phyloP scores from a whole-genome alignment of 2,797 vertebrate species.

The Phoeniculus purpureus region DNA sequence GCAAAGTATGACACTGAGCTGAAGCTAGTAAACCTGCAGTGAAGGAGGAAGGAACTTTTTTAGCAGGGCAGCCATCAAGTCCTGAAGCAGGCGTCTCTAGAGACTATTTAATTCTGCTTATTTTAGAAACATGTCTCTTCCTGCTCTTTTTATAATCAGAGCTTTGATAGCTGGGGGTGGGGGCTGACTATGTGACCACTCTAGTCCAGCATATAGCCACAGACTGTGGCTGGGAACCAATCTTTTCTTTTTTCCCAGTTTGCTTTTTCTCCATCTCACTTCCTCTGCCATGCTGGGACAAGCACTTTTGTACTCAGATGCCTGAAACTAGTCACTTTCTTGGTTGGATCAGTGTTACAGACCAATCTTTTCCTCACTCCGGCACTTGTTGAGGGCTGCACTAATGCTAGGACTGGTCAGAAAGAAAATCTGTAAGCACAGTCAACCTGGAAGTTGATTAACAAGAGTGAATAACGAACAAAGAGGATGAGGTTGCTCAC shows the following conservation, averaged over 20 bases:
- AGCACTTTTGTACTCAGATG: not conserved
- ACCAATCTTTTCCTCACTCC: not conserved
- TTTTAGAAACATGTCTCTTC: conserved; percentile 50
- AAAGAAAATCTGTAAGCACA: not conserved
- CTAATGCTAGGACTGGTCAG: not conserved
- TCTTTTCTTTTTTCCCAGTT: not conserved
- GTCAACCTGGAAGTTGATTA: not conserved
- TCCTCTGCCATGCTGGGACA: not conserved
- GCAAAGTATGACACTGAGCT: not conserved
- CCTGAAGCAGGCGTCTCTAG: not conserved
- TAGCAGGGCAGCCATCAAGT: not conserved
- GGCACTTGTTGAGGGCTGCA: not conserved
- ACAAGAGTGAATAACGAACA: not conserved
- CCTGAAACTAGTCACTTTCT: not conserved
- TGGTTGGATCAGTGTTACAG: not conserved
- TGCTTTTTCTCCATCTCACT: not conserved
- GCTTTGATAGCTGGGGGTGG: not conserved
- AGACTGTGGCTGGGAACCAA: not conserved
- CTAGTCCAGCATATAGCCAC: not conserved
- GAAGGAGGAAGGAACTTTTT: not conserved
- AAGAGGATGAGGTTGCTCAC: not conserved
- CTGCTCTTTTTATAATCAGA: conserved; percentile 27
- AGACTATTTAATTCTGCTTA: conserved; percentile 40
- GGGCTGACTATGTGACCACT: not conserved
- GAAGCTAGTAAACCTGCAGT: not conserved